A percentile compares a stretch with the other conserved stretches of the same genome.
phyloP scores from a whole-genome alignment of 1,140 invertebrate species.

The Drosophila neocordata region DNA sequence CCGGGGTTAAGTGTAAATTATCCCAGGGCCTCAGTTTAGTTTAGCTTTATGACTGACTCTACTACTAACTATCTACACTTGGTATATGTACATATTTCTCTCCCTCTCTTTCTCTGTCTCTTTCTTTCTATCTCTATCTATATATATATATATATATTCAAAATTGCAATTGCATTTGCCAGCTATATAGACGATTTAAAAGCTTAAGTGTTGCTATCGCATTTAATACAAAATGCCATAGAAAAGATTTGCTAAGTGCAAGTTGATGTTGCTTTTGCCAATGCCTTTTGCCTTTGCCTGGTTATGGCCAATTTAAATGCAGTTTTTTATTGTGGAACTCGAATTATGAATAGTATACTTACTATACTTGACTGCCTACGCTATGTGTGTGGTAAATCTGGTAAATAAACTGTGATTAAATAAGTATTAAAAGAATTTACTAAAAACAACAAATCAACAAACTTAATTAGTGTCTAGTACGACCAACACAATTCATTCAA shows the following conservation, averaged over 20 bases:
- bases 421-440: not conserved
- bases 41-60: conserved; percentile 16
- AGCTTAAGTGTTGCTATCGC: conserved; percentile 77
- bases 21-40: conserved; percentile 46
- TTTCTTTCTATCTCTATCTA: not conserved
- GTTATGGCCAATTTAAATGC: conserved; percentile 25
- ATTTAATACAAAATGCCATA: conserved; percentile 70
- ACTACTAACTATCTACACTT: not conserved
- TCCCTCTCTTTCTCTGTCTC: not conserved
- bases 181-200: conserved; percentile 63
- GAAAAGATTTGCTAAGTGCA: conserved; percentile 63
- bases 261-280: conserved; percentile 48
- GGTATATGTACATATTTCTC: not conserved
- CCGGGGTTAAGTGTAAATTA: conserved; percentile 75
- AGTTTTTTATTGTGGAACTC: conserved; percentile 8
- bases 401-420: not conserved
- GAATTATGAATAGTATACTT: conserved; percentile 1
- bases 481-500: not conserved
- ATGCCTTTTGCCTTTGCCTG: not conserved
- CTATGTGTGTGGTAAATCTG: not conserved
- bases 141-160: conserved; percentile 34
- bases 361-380: not conserved
- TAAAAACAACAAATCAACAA: not conserved
- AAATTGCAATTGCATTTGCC: conserved; percentile 58
- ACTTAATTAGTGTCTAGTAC: not conserved